phyloP scores from a whole-genome alignment of 1,140 invertebrate species.

The Scaptomyza graminum region DNA sequence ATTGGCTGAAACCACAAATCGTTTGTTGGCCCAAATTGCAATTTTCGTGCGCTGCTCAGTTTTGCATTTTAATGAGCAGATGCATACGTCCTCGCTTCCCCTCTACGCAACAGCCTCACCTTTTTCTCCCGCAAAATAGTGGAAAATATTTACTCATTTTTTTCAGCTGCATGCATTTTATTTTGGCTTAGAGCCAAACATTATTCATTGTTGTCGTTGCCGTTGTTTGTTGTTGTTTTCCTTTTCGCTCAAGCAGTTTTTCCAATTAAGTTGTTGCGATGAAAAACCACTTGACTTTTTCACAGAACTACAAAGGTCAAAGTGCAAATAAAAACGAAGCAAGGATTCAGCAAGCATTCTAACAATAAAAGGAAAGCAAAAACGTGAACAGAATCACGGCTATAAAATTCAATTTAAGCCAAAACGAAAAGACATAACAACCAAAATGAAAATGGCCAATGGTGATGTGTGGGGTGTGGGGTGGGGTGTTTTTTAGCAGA shows the following conservation, averaged over 20 bases:
- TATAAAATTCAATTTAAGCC: constrained; percentile 43
- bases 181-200: constrained; percentile 57
- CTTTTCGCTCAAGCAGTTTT: constrained; percentile 47
- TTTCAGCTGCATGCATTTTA: constrained; percentile 34
- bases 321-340: constrained; percentile 8
- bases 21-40: constrained; percentile 70
- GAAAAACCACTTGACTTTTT: constrained; percentile 71
- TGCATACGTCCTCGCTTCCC: neutral
- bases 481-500: neutral
- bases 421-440: neutral
- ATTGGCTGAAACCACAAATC: constrained; percentile 54
- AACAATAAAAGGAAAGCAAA: constrained; percentile 13
- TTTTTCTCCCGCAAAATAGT: constrained; percentile 35
- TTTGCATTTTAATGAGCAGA: constrained; percentile 64
- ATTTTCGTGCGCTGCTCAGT: constrained; percentile 48
- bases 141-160: constrained; percentile 60
- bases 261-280: constrained; percentile 59
- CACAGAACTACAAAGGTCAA: constrained; percentile 58
- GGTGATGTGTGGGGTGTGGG: constrained; percentile 1
- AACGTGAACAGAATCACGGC: constrained; percentile 18
- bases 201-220: constrained; percentile 34
- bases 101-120: neutral
- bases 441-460: constrained; percentile 21
- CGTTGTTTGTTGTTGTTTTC: constrained; percentile 23
- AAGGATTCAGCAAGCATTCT: constrained; percentile 19